A percentile compares a stretch with the other conserved stretches of the same genome.
Conservation (phyloP, 1,140 invertebrate genomes). For the Mactra quadrangularis region DNA sequence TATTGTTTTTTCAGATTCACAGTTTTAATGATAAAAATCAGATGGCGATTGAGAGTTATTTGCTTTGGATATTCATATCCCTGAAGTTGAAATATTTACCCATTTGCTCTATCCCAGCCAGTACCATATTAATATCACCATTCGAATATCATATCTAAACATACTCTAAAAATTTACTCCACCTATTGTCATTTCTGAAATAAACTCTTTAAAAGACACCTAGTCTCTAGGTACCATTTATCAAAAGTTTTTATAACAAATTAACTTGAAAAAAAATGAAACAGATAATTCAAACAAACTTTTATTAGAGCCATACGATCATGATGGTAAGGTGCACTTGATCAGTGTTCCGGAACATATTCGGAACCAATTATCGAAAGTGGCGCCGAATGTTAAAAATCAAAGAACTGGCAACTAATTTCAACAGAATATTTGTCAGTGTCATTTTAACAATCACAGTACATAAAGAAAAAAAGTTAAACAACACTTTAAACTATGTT, state of each 20-base stretch:
- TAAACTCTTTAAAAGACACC: too few species aligned
- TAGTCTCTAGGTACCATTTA: background rate
- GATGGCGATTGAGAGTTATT: too few species aligned
- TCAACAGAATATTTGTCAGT: background rate
- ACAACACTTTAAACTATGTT: background rate
- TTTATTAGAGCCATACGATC: background rate
- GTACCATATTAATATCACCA: too few species aligned
- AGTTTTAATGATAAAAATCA: too few species aligned
- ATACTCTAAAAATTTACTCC: too few species aligned
- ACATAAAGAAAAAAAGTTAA: background rate
- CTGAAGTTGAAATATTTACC: too few species aligned
- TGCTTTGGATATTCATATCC: too few species aligned
- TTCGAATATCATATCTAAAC: too few species aligned
- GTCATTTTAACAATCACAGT: background rate
- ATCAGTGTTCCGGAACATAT: background rate
- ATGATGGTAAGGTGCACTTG: background rate
- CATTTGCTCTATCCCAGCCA: too few species aligned
- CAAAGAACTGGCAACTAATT: background rate
- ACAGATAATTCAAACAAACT: background rate
- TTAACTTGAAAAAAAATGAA: background rate
- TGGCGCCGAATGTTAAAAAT: background rate
- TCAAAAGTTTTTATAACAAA: slow-evolving; percentile 1
- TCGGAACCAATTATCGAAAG: too few species aligned
- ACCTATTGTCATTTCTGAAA: too few species aligned
- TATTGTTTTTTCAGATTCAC: too few species aligned